These are phyloP conservation scores for Centrocercus urophasianus DNA, from an alignment of 2,113 vertebrate species.

Conservation along the genomic window DNA sequence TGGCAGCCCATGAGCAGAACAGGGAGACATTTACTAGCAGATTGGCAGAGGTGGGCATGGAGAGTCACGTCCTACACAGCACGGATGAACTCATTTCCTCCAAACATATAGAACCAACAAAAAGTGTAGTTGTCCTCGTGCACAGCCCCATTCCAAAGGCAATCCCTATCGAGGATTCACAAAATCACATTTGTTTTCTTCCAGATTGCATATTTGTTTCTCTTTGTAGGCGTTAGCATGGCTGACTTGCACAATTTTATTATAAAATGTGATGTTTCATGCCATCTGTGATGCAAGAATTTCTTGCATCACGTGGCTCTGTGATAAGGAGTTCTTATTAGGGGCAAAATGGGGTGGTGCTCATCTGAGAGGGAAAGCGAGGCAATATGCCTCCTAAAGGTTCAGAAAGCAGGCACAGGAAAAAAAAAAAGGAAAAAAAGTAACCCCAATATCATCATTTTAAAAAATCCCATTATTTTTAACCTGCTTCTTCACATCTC, in stretches of 20 bases:
- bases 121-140: rapidly evolving
- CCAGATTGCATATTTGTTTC: neutral
- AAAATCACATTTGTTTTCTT: neutral
- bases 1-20: neutral
- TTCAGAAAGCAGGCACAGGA: neutral
- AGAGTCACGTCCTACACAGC: neutral
- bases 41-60: neutral
- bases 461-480: neutral
- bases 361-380: neutral
- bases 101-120: neutral
- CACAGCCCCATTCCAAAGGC: rapidly evolving
- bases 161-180: neutral
- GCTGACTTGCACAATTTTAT: neutral
- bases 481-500: conserved; percentile 18
- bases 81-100: neutral
- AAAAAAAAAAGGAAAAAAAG: neutral
- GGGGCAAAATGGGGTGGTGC: neutral
- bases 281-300: neutral
- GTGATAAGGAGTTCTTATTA: conserved; percentile 4
- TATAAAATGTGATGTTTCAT: conserved; percentile 11
- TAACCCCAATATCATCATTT: neutral
- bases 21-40: neutral
- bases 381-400: neutral
- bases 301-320: neutral
- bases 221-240: neutral